Percentiles rank a stretch among this genome's conserved stretches.
phyloP scores from a whole-genome alignment of 2,113 vertebrate genomes.

The Scolopax mira region DNA sequence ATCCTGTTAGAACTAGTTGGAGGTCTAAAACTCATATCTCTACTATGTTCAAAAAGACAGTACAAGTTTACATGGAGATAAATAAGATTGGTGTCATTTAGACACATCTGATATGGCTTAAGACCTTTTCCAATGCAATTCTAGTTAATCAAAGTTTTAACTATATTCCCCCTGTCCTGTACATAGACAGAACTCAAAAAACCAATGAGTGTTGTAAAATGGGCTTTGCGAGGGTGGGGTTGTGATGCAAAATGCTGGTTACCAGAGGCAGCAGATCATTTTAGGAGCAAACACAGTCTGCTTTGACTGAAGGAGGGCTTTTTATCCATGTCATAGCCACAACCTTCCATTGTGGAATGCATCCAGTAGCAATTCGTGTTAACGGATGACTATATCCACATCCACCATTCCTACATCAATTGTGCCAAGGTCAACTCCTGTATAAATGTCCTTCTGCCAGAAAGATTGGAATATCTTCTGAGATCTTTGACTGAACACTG shows the following conservation, averaged over 20 bases:
- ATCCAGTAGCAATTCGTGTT: background rate
- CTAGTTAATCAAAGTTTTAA: background rate
- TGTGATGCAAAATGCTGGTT: background rate
- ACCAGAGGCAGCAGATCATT: background rate
- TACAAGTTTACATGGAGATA: background rate
- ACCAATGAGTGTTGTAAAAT: background rate
- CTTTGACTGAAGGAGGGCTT: background rate
- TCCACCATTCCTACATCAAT: background rate
- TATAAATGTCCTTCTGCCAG: background rate
- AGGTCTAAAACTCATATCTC: background rate
- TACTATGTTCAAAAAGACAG: background rate
- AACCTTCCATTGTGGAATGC: background rate
- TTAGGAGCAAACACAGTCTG: background rate
- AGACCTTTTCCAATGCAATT: background rate
- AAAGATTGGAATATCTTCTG: background rate
- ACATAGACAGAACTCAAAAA: background rate
- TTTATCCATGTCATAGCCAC: background rate
- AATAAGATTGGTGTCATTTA: background rate
- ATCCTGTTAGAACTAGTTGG: background rate
- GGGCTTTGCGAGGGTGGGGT: background rate
- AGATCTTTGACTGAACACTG: background rate
- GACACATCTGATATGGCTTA: background rate
- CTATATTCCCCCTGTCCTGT: background rate
- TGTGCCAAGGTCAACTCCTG: background rate
- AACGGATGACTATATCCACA: background rate